Percentiles rank a stretch among this genome's conserved stretches.
Evolutionary conservation across 1,140 invertebrate species (phyloP).

Genomic region (Cotesia glomerata): DNA sequence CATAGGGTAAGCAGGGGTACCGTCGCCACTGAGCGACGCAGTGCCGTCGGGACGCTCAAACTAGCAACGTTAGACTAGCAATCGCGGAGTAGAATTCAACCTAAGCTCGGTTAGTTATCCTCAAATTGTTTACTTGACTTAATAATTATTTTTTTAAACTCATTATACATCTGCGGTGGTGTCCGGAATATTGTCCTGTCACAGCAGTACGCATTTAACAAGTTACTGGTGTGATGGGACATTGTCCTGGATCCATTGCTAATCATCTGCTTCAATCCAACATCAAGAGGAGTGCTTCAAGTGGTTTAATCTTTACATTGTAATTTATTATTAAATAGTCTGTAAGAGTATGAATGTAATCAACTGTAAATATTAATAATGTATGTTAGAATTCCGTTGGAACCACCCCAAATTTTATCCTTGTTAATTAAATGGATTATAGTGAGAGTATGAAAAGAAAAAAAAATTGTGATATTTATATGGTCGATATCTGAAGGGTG

Average conservation of each 20-base stretch:
- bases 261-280: constrained; percentile 33
- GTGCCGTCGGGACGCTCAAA: constrained; percentile 61
- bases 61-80: constrained; percentile 43
- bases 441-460: too few species aligned
- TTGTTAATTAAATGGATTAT: too few species aligned
- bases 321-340: too few species aligned
- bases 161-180: constrained; percentile 50
- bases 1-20: constrained; percentile 53
- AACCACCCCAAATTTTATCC: too few species aligned
- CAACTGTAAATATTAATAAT: too few species aligned
- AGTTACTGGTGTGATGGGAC: constrained; percentile 88
- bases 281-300: too few species aligned
- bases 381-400: too few species aligned
- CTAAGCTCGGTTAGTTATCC: not conserved
- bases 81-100: not conserved
- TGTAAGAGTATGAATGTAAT: too few species aligned
- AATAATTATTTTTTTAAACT: too few species aligned
- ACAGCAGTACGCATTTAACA: constrained; percentile 82
- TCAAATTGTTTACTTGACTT: not conserved
- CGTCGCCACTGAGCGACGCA: constrained; percentile 57
- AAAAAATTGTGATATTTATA: too few species aligned
- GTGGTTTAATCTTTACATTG: too few species aligned
- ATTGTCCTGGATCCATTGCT: constrained; percentile 70
- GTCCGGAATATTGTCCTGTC: constrained; percentile 91
- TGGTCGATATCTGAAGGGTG: too few species aligned